Conservation (phyloP, 2,888 invertebrate species). For the Arenicola marina region DNA sequence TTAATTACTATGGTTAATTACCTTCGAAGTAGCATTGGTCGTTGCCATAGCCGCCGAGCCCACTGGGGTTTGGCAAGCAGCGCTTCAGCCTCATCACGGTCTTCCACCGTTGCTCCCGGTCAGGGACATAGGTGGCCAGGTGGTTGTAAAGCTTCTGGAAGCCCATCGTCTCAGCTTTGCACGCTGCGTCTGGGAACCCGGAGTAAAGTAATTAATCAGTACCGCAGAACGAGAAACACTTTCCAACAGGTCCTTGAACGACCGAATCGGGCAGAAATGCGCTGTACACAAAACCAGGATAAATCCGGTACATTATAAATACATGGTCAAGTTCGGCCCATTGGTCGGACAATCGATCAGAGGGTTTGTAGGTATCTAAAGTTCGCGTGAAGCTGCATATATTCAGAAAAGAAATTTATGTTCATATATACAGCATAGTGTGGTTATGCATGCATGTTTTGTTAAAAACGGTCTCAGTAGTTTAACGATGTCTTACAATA, state of each 20-base stretch:
- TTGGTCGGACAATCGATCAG: neutral
- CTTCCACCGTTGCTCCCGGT: conserved; percentile 56
- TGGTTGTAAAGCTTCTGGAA: conserved; percentile 58
- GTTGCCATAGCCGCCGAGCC: conserved; percentile 55
- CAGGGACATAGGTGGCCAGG: conserved; percentile 47
- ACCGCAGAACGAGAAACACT: neutral
- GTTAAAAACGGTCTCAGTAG: no score
- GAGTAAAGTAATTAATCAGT: neutral
- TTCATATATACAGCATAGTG: neutral
- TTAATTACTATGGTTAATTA: no score
- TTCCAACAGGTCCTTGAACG: no score
- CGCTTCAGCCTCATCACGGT: conserved; percentile 57
- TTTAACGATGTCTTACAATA: conserved; percentile 50
- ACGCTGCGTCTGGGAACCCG: conserved; percentile 51
- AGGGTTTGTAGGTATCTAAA: neutral
- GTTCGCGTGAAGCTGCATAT: neutral
- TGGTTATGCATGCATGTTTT: no score
- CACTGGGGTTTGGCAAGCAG: conserved; percentile 50
- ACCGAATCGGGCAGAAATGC: no score
- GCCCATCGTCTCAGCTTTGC: conserved; percentile 55
- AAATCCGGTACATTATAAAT: neutral
- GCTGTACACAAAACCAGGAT: no score
- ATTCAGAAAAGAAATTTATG: neutral
- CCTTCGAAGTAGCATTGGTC: conserved; percentile 61
- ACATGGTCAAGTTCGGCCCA: neutral